Evolutionary conservation across 2,888 invertebrate species (phyloP).

Genomic region (Alcis repandata): DNA sequence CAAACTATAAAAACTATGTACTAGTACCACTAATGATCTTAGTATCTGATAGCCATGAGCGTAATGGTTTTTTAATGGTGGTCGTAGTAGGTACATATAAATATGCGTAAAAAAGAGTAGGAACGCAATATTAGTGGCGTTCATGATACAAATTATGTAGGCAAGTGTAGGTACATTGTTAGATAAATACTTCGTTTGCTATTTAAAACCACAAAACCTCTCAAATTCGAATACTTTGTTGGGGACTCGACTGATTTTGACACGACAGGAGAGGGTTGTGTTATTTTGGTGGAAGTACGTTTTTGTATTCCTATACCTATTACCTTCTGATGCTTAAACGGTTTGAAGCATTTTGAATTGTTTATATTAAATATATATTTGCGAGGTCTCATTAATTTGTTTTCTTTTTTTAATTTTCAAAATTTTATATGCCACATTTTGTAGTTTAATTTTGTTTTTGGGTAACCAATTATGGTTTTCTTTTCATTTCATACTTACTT

Average conservation of each 20-base stretch:
- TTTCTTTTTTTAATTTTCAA: too few relatives aligned
- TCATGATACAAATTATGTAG: neutral
- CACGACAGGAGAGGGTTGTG: neutral
- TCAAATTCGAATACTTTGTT: neutral
- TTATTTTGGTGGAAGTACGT: too few relatives aligned
- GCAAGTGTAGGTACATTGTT: neutral
- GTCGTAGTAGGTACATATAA: neutral
- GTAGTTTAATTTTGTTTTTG: too few relatives aligned
- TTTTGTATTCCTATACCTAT: too few relatives aligned
- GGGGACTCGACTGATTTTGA: neutral
- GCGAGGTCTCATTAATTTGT: too few relatives aligned
- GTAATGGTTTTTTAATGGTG: slow-evolving; percentile 42
- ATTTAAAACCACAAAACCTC: neutral
- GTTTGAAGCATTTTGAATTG: too few relatives aligned
- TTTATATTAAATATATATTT: too few relatives aligned
- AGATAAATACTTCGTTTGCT: neutral
- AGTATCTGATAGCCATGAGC: slow-evolving; percentile 22
- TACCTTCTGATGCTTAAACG: too few relatives aligned
- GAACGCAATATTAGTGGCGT: neutral
- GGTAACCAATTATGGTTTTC: too few relatives aligned
- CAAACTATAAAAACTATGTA: slow-evolving; percentile 33
- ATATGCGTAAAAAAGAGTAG: neutral
- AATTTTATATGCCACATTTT: too few relatives aligned
- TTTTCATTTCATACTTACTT: too few relatives aligned
- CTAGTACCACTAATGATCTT: slow-evolving; percentile 27